Evolutionary conservation across 2,888 invertebrate genomes (phyloP).

Genomic region (Agrochola macilenta): DNA sequence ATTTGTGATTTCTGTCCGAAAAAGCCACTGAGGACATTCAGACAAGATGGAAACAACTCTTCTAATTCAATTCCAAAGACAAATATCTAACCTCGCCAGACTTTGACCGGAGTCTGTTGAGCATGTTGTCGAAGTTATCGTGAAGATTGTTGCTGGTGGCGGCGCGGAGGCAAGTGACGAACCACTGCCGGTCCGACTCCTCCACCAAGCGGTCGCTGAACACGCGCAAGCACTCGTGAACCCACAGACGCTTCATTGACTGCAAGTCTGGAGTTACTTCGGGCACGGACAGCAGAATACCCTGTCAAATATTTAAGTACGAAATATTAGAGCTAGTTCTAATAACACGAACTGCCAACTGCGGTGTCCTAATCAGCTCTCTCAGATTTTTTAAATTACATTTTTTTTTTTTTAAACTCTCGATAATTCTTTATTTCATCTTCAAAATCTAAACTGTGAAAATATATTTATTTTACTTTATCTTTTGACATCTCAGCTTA

Average conservation of each 20-base stretch:
- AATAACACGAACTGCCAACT: neutral
- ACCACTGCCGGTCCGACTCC: slow-evolving; percentile 95
- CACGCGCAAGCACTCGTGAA: slow-evolving; percentile 97
- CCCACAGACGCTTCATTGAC: slow-evolving; percentile 97
- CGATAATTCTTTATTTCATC: neutral
- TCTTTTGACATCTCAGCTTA: neutral
- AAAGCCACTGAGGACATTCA: neutral
- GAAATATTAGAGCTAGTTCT: neutral
- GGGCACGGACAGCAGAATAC: slow-evolving; percentile 97
- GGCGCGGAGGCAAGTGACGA: slow-evolving; percentile 92
- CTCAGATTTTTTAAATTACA: neutral
- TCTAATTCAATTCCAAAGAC: neutral
- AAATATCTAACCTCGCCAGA: slow-evolving; percentile 68
- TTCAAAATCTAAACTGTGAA: neutral
- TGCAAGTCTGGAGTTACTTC: slow-evolving; percentile 96
- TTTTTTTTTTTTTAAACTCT: too few relatives aligned
- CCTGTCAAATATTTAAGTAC: slow-evolving; percentile 86
- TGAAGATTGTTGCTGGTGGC: slow-evolving; percentile 91
- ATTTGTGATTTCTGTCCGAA: neutral
- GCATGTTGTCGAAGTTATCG: slow-evolving; percentile 93
- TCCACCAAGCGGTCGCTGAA: slow-evolving; percentile 98
- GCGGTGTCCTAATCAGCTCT: neutral
- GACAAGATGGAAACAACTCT: neutral
- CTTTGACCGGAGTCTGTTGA: slow-evolving; percentile 90
- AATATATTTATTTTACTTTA: neutral